Conservation (phyloP, 2,888 invertebrate genomes). For the Hemicrepidius hirtus region DNA sequence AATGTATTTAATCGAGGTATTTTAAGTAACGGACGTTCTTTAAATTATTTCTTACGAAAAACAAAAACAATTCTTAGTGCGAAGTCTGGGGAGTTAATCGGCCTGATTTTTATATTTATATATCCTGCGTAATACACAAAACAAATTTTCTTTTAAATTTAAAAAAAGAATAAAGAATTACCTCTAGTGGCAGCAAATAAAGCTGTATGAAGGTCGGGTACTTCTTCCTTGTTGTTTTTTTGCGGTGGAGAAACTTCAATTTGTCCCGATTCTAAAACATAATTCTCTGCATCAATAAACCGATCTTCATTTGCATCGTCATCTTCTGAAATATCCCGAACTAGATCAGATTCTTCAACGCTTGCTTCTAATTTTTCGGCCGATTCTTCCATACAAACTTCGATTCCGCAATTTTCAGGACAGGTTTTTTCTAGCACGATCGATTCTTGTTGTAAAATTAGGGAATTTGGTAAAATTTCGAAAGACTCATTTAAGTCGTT, state of each 20-base stretch:
- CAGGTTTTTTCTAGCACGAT: constrained; percentile 70
- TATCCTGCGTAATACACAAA: too few species aligned
- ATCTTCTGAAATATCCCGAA: constrained; percentile 69
- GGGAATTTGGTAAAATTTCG: constrained; percentile 66
- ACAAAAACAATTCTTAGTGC: too few species aligned
- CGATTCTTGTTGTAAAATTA: constrained; percentile 70
- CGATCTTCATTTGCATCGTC: constrained; percentile 78
- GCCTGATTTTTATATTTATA: too few species aligned
- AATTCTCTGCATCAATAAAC: constrained; percentile 87
- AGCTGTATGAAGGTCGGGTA: constrained; percentile 69
- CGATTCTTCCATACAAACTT: constrained; percentile 62
- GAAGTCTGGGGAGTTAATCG: too few species aligned
- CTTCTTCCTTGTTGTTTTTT: constrained; percentile 61
- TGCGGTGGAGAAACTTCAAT: constrained; percentile 65
- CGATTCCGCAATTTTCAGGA: constrained; percentile 67
- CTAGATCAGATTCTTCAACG: constrained; percentile 71
- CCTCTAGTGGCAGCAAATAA: constrained; percentile 65
- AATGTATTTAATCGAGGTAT: too few species aligned
- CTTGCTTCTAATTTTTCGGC: constrained; percentile 69
- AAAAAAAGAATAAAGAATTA: constrained; percentile 29
- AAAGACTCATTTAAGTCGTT: constrained; percentile 30
- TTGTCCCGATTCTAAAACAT: constrained; percentile 81
- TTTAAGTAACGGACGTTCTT: too few species aligned
- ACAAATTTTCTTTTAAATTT: too few species aligned
- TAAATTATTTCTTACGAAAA: too few species aligned